Percentiles rank a stretch among this genome's conserved stretches.
These are phyloP conservation scores for Glareola pratincola DNA, from an alignment of 2,113 vertebrate genomes.

Conservation along the genomic window DNA sequence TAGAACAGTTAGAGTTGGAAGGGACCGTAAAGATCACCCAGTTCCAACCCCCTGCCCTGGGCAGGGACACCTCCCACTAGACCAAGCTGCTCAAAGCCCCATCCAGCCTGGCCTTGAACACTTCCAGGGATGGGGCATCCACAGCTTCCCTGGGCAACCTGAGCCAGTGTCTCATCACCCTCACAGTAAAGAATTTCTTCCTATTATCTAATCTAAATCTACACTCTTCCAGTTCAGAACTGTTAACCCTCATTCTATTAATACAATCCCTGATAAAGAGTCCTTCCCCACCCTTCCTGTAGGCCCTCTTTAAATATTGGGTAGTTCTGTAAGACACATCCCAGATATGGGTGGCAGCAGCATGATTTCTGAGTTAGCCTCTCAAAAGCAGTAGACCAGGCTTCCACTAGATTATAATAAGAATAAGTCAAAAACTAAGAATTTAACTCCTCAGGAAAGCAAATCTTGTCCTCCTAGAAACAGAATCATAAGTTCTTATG, in stretches of 20 bases:
- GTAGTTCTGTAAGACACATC: neutral
- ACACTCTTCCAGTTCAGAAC: neutral
- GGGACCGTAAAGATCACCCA: neutral
- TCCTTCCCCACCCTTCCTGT: neutral
- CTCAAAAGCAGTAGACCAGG: neutral
- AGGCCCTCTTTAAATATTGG: neutral
- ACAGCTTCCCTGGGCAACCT: neutral
- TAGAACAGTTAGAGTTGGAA: neutral
- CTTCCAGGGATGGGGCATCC: neutral
- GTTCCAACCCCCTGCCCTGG: fast-evolving
- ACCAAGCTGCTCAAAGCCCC: neutral
- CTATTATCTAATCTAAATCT: neutral
- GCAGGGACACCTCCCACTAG: neutral
- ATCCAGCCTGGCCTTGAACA: neutral
- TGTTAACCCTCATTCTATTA: neutral
- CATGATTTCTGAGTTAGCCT: neutral
- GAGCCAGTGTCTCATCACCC: neutral
- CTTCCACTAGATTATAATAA: neutral
- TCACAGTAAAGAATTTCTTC: neutral
- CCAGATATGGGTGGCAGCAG: neutral
- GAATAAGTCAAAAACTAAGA: neutral
- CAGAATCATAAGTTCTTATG: neutral
- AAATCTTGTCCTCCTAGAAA: neutral
- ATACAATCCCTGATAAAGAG: neutral
- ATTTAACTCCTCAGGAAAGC: neutral